A percentile compares a stretch with the other conserved stretches of the same genome.
These are phyloP conservation scores for Drosophila lacteicornis DNA, from an alignment of 1,140 invertebrate genomes.

Conservation along the genomic window DNA sequence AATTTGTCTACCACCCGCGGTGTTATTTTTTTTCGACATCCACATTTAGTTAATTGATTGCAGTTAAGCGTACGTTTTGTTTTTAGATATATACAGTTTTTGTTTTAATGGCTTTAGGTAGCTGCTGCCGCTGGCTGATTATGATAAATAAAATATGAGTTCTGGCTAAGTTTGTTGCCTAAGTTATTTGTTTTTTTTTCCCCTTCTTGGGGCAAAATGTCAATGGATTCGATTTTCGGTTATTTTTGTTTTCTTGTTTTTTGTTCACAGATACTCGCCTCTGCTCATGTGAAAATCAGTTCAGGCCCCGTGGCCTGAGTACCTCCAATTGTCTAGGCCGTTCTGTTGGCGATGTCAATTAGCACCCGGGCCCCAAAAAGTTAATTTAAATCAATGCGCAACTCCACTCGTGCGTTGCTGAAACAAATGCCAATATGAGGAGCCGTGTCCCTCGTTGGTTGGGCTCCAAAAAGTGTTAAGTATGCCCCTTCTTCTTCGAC, in stretches of 20 bases:
- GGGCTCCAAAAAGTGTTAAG: conserved; percentile 83
- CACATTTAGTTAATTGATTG: conserved; percentile 76
- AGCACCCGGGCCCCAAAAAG: conserved; percentile 56
- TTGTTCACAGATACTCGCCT: conserved; percentile 12
- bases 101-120: conserved; percentile 54
- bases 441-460: conserved; percentile 65
- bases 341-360: conserved; percentile 63
- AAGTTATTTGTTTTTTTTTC: conserved; percentile 60
- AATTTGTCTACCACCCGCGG: conserved; percentile 70
- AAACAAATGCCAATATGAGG: conserved; percentile 75
- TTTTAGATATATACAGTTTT: conserved; percentile 23
- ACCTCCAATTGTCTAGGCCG: conserved; percentile 51
- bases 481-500: conserved; percentile 53
- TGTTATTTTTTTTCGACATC: conserved; percentile 27
- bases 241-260: conserved; percentile 1
- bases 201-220: conserved; percentile 49
- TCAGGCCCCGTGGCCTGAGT: conserved; percentile 38
- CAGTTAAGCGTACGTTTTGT: conserved; percentile 44
- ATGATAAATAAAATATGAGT: conserved; percentile 80
- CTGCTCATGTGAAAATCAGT: conserved; percentile 71
- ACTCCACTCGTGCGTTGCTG: conserved; percentile 77
- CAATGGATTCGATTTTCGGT: conserved; percentile 64
- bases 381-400: conserved; percentile 82
- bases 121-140: conserved; percentile 31
- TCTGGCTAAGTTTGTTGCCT: conserved; percentile 70